phyloP scores from a whole-genome alignment of 2,113 vertebrate species.

The Gobius niger region DNA sequence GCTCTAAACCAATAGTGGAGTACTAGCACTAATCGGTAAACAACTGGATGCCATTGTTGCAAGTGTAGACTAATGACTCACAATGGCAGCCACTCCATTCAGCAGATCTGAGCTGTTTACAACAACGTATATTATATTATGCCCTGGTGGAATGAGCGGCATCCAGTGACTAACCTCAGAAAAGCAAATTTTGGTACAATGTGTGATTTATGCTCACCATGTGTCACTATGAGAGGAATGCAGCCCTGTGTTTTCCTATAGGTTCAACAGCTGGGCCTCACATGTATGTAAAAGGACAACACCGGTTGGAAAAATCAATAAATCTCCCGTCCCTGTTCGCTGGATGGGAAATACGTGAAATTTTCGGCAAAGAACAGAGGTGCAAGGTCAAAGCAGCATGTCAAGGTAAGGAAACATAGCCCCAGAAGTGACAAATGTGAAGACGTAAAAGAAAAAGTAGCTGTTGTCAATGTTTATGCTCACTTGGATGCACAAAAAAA shows the following conservation, averaged over 20 bases:
- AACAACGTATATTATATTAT: slow-evolving; percentile 8
- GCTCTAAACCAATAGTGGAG: slow-evolving; percentile 4
- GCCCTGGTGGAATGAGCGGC: slow-evolving; percentile 5
- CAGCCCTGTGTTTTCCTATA: slow-evolving; percentile 43
- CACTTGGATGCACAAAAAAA: not conserved
- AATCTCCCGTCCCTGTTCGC: slow-evolving; percentile 27
- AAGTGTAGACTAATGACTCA: not conserved
- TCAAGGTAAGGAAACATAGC: slow-evolving; percentile 1
- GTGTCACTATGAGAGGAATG: slow-evolving; percentile 60
- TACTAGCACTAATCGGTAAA: slow-evolving; percentile 5
- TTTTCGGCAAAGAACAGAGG: slow-evolving; percentile 35
- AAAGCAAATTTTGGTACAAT: slow-evolving; percentile 37
- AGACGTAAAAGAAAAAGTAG: not conserved
- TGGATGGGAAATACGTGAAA: slow-evolving; percentile 51
- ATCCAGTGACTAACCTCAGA: slow-evolving; percentile 28
- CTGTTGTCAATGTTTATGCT: not conserved
- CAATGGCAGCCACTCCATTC: not conserved
- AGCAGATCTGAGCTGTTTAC: not conserved
- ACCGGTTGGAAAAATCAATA: slow-evolving; percentile 66
- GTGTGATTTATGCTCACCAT: slow-evolving; percentile 46
- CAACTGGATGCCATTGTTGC: not conserved
- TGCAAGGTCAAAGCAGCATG: slow-evolving; percentile 51
- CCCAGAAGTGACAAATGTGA: not conserved
- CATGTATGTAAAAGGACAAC: slow-evolving; percentile 31
- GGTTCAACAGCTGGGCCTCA: slow-evolving; percentile 39